phyloP scores from a whole-genome alignment of 1,140 invertebrate species.

The Sminthurinus signatus region DNA sequence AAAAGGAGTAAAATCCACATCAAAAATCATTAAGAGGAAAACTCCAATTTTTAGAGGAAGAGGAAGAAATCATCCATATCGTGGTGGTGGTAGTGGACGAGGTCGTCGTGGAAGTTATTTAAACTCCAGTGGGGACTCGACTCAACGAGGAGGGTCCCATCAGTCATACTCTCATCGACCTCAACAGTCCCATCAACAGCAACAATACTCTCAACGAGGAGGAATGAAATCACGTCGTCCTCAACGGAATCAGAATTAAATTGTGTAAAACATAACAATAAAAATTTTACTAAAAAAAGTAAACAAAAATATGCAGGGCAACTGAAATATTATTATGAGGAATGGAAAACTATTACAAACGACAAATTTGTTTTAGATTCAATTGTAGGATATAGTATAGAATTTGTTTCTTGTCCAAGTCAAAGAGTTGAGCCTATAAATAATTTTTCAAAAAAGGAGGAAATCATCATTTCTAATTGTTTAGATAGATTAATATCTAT shows the following conservation, averaged over 20 bases:
- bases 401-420: neutral
- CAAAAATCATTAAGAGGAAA: too few species aligned
- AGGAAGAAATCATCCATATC: too few species aligned
- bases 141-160: too few species aligned
- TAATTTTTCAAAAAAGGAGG: neutral
- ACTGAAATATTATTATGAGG: neutral
- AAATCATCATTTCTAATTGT: neutral
- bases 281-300: neutral
- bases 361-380: neutral
- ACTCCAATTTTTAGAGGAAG: too few species aligned
- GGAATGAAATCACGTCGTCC: neutral
- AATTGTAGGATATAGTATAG: slow-evolving; percentile 2
- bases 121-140: too few species aligned
- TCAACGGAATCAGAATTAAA: neutral
- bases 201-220: neutral
- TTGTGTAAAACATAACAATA: neutral
- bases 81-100: too few species aligned
- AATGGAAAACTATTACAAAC: slow-evolving; percentile 1
- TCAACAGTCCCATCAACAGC: neutral
- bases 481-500: neutral
- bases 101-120: too few species aligned
- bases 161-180: too few species aligned
- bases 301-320: neutral
- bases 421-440: neutral
- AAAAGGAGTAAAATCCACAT: too few species aligned